Evolutionary conservation across 2,113 vertebrate species (phyloP), one percentile per base, ranked within the genome.

Genomic region (Coracopsis vasa): DNA sequence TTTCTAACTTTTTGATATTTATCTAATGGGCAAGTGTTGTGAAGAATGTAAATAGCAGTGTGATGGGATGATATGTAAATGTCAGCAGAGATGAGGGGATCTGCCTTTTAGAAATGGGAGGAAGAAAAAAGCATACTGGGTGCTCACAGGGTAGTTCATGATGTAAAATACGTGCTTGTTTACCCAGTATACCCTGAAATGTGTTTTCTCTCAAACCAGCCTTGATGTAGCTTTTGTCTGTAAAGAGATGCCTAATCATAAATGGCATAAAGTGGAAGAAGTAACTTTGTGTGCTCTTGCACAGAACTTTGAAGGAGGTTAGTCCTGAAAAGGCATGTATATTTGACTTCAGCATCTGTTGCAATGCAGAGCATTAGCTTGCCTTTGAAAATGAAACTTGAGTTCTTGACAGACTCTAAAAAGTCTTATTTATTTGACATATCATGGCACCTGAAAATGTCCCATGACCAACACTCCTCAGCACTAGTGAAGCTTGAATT

Each of bases 81-180:
- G 6, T 71, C 39, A 44, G 56, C 61, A 85, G 39, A 71, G 39
- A 18, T 84, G 24, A 50, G 18, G 8, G 23, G 12, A 80, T 16
- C 13, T 86, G 17, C 39, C 44, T 87, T 42, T 71, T 71, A 81
- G 35, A 90, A 90, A 35, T 72, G 10, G 42, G 19, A 35, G 39
- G 33, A 87, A 53, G 54, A 78, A 62, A 16, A 50, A 83, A 69
- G 51, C 39, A 7, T 17, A 20, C 16, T 3, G 3, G 31, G 24
- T 70, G 41, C 18, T 79, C 3, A 33, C 28, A 56, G 41, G 13
- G 27, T 20, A 45, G 8, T 37, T 41, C 0, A 0, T 56, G n/a
- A 18, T 44, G 33, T 78, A 50, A 85, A 74, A 9, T 65, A 24
- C 19, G 3, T 86, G 31, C 16, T 28, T 80, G 13, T 70, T 84